Conservation (phyloP, 1,140 invertebrate species). For the Melanaphis sacchari region DNA sequence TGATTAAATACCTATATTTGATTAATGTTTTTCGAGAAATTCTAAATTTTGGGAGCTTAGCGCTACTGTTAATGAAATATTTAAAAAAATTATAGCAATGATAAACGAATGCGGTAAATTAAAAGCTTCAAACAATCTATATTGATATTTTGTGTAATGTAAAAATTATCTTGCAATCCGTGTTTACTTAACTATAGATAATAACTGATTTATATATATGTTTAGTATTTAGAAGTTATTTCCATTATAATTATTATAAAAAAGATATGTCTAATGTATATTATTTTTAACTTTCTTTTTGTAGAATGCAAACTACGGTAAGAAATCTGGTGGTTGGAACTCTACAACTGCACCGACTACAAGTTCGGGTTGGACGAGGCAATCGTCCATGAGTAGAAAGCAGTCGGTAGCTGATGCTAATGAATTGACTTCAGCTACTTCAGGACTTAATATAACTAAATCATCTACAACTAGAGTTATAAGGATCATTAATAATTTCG, state of each 20-base stretch:
- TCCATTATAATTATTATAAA: neutral
- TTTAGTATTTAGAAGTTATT: neutral
- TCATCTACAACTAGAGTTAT: conserved; percentile 85
- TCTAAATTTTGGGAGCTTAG: neutral
- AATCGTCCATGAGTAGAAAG: conserved; percentile 70
- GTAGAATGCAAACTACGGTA: conserved; percentile 83
- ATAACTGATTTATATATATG: neutral
- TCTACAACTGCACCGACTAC: conserved; percentile 67
- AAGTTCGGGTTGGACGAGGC: conserved; percentile 72
- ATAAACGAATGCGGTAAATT: neutral
- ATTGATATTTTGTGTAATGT: neutral
- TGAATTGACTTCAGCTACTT: conserved; percentile 73
- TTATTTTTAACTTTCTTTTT: conserved; percentile 59
- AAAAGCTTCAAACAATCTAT: neutral
- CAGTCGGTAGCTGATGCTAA: conserved; percentile 65
- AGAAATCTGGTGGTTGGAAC: conserved; percentile 87
- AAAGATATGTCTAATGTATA: neutral
- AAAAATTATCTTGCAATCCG: neutral
- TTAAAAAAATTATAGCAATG: neutral
- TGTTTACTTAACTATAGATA: neutral
- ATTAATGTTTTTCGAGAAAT: neutral
- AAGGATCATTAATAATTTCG: conserved; percentile 89
- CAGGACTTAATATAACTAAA: conserved; percentile 66
- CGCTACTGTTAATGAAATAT: neutral
- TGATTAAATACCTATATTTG: neutral